Evolutionary conservation across 2,797 vertebrate genomes (phyloP).

Genomic region (Anguilla megastoma): DNA sequence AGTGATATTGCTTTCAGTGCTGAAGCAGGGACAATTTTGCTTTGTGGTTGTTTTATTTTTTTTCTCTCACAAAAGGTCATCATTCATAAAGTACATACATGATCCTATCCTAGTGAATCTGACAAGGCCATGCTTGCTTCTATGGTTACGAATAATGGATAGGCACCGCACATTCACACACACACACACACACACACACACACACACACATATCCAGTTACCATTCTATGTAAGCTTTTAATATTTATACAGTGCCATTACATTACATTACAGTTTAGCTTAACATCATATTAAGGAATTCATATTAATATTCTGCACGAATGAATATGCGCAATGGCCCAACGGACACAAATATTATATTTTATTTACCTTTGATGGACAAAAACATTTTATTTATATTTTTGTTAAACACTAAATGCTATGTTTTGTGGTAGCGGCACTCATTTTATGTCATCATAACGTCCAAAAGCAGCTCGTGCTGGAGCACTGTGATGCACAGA

Average conservation of each 20-base stretch:
- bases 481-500: not conserved
- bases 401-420: not conserved
- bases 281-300: not conserved
- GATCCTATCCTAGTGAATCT: not conserved
- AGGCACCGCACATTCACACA: too few relatives aligned
- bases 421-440: not conserved
- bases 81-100: not conserved
- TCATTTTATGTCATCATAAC: not conserved
- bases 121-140: not conserved
- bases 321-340: not conserved
- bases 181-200: too few relatives aligned
- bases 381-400: not conserved
- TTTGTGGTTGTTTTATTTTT: not conserved
- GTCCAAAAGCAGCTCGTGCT: not conserved
- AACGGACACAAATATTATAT: too few relatives aligned
- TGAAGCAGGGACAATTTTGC: not conserved
- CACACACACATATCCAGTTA: not conserved
- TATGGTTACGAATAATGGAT: not conserved
- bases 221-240: not conserved
- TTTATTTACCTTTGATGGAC: not conserved
- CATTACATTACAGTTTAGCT: not conserved
- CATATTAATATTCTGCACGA: not conserved
- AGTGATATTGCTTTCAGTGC: constrained; percentile 21
- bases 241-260: too few relatives aligned
- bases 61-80: not conserved